Conservation (phyloP, 2,888 invertebrate species). For the Argynnis bischoffii region DNA sequence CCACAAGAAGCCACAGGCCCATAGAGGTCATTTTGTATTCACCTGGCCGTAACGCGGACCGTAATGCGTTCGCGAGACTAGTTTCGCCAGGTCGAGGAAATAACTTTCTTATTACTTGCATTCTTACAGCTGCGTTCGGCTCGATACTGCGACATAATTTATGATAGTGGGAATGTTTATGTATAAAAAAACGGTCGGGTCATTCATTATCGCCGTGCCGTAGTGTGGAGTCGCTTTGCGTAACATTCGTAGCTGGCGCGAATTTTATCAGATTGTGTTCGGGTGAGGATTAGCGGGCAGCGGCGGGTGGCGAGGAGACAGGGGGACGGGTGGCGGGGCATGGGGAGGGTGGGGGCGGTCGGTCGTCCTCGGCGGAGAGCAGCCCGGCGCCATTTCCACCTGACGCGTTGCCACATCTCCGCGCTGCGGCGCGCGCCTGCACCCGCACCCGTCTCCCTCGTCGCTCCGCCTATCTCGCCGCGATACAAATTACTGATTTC, state of each 20-base stretch:
- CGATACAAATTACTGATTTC: slow-evolving; percentile 81
- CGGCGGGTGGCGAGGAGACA: slow-evolving; percentile 59
- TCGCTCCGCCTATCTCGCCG: slow-evolving; percentile 74
- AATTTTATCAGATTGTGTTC: slow-evolving; percentile 81
- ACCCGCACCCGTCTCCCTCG: slow-evolving; percentile 70
- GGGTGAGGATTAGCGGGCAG: slow-evolving; percentile 75
- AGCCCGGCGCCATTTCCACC: slow-evolving; percentile 78
- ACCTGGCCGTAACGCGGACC: slow-evolving; percentile 79
- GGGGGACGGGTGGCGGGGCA: slow-evolving; percentile 52
- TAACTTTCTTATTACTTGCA: slow-evolving; percentile 79
- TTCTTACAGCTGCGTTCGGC: slow-evolving; percentile 57
- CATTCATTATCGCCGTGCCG: slow-evolving; percentile 76
- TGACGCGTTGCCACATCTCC: slow-evolving; percentile 81
- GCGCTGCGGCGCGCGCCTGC: slow-evolving; percentile 71
- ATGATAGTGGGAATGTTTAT: slow-evolving; percentile 63
- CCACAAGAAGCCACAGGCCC: slow-evolving; percentile 78
- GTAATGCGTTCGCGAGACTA: slow-evolving; percentile 80
- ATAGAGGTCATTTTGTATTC: slow-evolving; percentile 82
- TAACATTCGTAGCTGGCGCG: slow-evolving; percentile 81
- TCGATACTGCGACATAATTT: slow-evolving; percentile 62
- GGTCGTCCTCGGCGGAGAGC: slow-evolving; percentile 71
- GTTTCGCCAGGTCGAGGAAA: slow-evolving; percentile 81
- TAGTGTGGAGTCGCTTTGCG: slow-evolving; percentile 77
- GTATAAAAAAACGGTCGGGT: slow-evolving; percentile 66
- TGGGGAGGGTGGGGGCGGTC: slow-evolving; percentile 52